Base-by-base conservation (phyloP, 1,140 invertebrate species). In the Thaumatotibia leucotreta region DNA sequence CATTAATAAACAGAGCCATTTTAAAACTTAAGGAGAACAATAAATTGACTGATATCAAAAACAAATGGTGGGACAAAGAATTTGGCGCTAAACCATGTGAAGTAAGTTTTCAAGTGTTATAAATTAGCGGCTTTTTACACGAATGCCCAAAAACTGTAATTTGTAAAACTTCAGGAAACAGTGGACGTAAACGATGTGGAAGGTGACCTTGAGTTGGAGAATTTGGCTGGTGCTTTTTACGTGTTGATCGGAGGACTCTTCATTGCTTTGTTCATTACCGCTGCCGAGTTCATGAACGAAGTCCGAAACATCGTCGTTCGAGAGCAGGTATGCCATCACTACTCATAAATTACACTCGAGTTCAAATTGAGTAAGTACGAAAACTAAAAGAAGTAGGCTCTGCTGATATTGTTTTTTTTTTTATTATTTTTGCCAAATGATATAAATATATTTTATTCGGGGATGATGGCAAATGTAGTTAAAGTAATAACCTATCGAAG, bases 141-240 rank as follows among this genome's bases (percentile, higher is more conserved):
- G n/a, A n/a, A n/a, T n/a, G n/a, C n/a, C n/a, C n/a, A n/a, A n/a
- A n/a, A n/a, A n/a, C n/a, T n/a, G n/a, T n/a, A n/a, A n/a, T n/a
- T n/a, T n/a, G n/a, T n/a, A n/a, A 61, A 68, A 64, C 68, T 76
- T 49, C 45, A 89, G 75, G 86, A 83, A 39, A 73, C 77, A 5
- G 72, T 66, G 14, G 86, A 87, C 61, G 72, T 76, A 54, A 85
- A 78, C 54, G 87, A 87, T 17, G 76, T 86, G 3, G 91, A 93
- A 10, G 91, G 91, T 10, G 94, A 95, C 78, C 84, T 96, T 62
- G 95, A 94, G 63, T 92, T 98, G 73, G 93, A 94, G 35, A 96
- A 97, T 75, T 95, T 98, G 10, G 95, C 97, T 54, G 98, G 98
- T 33, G 96, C 98, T 0, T 99, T 98, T 86, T 92, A 98, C 0